Evolutionary conservation across 2,888 invertebrate genomes (phyloP), one percentile per base, ranked within the genome.

Genomic region (Actias luna): DNA sequence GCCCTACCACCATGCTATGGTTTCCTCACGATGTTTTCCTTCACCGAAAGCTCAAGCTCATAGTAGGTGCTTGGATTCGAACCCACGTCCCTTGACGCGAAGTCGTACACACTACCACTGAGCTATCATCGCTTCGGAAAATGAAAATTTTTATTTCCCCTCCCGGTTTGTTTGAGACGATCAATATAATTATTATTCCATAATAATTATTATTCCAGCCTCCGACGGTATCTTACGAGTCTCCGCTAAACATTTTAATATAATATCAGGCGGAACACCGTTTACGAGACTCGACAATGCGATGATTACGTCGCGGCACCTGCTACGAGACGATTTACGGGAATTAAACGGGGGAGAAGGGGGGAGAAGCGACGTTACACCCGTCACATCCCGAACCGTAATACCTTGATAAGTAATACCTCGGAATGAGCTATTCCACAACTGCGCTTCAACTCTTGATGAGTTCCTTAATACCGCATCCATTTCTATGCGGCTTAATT

Each of bases 301-400:
- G 29, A 55, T 55, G 55, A 55, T 29, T 55, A 29, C 55, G n/a
- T 55, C 55, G 14, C 29, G 16, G 55, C 55, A 55, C 29, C 55
- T 55, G 55, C 29, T 55, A 18, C 55, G n/a, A 29, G 55, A 55
- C 29, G n/a, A 50, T 50, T 55, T 55, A 27, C 55, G 29, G 29
- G 55, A 55, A 55, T 55, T 55, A 29, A 29, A 55, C 55, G 29
- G n/a, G 29, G 55, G 29, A n/a, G n/a, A n/a, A n/a, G n/a, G n/a
- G n/a, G n/a, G n/a, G n/a, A n/a, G n/a, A 35, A 35, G 35, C 35
- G 50, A 50, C 18, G 50, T 12, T 5, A 14, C 4, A 14, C 27
- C 12, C 52, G 27, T 52, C 52, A 27, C 52, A 52, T 52, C 25
- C 27, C 25, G 25, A 52, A 25, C 4, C 52, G 12, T 52, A 27